Percentiles rank a stretch among this genome's conserved stretches.
Evolutionary conservation across 2,113 vertebrate species (phyloP).

Genomic region (Brachyhypopomus occidentalis): DNA sequence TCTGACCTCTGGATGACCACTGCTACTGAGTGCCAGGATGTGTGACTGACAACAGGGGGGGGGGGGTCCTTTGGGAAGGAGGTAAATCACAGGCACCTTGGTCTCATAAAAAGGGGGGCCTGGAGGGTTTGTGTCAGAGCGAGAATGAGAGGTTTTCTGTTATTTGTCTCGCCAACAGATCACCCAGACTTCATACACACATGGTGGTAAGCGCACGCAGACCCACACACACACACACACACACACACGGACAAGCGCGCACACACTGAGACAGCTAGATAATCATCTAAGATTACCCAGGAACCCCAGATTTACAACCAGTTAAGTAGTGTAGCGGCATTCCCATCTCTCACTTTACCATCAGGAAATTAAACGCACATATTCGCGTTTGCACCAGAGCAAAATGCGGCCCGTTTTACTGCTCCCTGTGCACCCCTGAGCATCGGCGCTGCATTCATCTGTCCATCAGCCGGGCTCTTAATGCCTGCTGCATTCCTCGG

Average conservation of each 20-base stretch:
- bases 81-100: neutral
- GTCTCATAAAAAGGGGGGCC: neutral
- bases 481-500: slow-evolving; percentile 17
- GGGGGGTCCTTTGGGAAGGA: neutral
- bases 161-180: neutral
- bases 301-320: slow-evolving; percentile 13
- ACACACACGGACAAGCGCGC: neutral
- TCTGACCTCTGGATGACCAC: slow-evolving; percentile 18
- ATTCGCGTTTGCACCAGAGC: neutral
- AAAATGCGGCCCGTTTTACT: neutral
- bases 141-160: neutral
- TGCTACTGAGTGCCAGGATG: slow-evolving; percentile 5
- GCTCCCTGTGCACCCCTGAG: neutral
- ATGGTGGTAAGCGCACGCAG: no score
- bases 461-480: slow-evolving; percentile 19
- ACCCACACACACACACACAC: neutral
- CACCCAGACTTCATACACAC: no score
- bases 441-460: slow-evolving; percentile 30
- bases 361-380: slow-evolving; percentile 16
- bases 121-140: neutral
- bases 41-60: neutral
- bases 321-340: neutral
- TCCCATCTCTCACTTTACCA: neutral
- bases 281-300: slow-evolving; percentile 16
- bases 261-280: slow-evolving; percentile 10